A percentile compares a stretch with the other conserved stretches of the same genome.
phyloP scores from a whole-genome alignment of 2,113 vertebrate genomes.

The Xiphophorus hellerii region DNA sequence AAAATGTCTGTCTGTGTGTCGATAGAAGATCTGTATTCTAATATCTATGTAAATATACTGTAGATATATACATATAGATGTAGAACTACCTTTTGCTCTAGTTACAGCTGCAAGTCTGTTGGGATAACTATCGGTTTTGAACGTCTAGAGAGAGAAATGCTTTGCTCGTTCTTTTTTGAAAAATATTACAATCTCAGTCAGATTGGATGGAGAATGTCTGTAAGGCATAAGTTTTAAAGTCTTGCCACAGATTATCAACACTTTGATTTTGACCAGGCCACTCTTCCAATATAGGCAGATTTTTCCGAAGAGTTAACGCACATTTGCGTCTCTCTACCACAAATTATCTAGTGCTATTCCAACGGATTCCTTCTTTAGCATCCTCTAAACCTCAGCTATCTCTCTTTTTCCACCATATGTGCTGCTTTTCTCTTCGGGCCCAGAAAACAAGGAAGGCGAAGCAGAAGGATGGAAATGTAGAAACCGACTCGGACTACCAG shows the following conservation, averaged over 20 bases:
- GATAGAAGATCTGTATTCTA: no score
- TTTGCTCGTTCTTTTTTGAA: not conserved
- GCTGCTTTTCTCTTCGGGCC: constrained; percentile 45
- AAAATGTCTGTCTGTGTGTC: no score
- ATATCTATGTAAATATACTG: no score
- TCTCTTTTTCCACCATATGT: constrained; percentile 40
- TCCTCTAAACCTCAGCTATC: constrained; percentile 64
- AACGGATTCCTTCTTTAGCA: constrained; percentile 57
- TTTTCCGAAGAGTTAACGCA: constrained; percentile 14
- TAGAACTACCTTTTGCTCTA: not conserved
- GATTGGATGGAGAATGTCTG: not conserved
- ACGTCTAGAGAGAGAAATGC: not conserved
- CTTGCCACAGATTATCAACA: no score
- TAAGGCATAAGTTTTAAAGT: not conserved
- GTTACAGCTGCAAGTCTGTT: not conserved
- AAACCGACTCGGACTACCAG: constrained; percentile 30
- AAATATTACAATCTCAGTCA: not conserved
- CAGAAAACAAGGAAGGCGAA: constrained; percentile 23
- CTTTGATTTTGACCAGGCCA: not conserved
- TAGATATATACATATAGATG: no score
- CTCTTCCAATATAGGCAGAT: not conserved
- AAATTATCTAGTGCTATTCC: constrained; percentile 61
- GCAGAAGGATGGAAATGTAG: constrained; percentile 37
- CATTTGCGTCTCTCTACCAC: constrained; percentile 59
- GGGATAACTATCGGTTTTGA: not conserved